These are phyloP conservation scores for Palythoa caribaeorum DNA, from an alignment of 92 coral and sea anemone genomes.

Conservation along the genomic window DNA sequence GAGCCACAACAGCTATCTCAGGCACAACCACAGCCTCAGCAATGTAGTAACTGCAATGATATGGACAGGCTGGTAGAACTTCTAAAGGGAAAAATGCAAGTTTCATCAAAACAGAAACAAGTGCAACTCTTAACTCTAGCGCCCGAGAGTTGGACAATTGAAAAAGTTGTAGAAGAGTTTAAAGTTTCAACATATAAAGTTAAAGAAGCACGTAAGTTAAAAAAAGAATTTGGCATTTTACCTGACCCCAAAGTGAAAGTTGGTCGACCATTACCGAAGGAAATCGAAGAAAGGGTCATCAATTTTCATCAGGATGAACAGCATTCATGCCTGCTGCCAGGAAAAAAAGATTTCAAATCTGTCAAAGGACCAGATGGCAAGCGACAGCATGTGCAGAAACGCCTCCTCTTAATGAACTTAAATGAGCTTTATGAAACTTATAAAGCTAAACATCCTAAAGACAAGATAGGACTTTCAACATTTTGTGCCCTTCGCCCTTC, in stretches of 20 bases:
- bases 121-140: constrained; percentile 4
- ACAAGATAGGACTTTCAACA: neutral
- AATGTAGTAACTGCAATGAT: neutral
- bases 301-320: neutral
- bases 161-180: neutral
- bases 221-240: constrained; percentile 8
- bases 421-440: neutral
- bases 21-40: neutral
- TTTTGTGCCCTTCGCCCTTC: constrained; percentile 8
- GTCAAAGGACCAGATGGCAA: constrained; percentile 33
- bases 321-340: constrained; percentile 20
- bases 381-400: neutral
- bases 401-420: neutral
- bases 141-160: constrained; percentile 15
- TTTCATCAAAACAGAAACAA: neutral
- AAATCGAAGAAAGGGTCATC: constrained; percentile 9
- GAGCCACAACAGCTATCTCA: neutral
- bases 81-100: neutral
- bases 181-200: constrained; percentile 6
- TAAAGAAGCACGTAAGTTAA: neutral
- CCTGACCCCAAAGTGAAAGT: constrained; percentile 8
- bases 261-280: constrained; percentile 1
- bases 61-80: neutral
- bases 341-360: constrained; percentile 1
- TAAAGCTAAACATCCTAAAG: neutral